Conservation (phyloP, 2,797 vertebrate genomes). For the Chiloscyllium punctatum region DNA sequence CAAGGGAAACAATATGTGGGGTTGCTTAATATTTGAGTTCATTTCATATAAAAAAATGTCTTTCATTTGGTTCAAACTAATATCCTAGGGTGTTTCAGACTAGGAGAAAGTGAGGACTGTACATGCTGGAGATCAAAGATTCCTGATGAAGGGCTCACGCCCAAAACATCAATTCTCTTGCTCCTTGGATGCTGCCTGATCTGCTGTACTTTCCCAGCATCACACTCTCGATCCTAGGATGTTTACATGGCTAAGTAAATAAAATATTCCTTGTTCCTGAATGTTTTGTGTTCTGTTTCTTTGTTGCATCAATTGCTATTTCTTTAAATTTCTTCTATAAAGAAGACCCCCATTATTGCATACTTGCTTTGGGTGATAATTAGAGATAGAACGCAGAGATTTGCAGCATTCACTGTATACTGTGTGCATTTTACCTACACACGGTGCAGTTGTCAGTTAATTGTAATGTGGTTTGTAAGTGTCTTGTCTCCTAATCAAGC, state of each 20-base stretch:
- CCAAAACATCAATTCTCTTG: too few species aligned
- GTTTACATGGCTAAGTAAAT: background rate
- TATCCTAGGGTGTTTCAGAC: background rate
- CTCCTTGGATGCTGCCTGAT: too few species aligned
- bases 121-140: too few species aligned
- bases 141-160: too few species aligned
- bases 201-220: too few species aligned
- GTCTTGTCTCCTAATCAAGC: background rate
- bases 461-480: background rate
- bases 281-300: background rate
- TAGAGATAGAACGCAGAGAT: background rate
- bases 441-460: background rate
- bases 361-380: background rate
- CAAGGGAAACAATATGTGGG: background rate
- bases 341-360: background rate
- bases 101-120: background rate
- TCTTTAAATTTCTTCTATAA: background rate
- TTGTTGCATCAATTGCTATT: background rate
- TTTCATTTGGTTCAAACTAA: background rate
- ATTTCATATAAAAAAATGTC: background rate
- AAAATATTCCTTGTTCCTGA: background rate
- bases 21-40: background rate
- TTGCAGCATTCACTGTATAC: background rate
- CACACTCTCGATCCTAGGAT: too few species aligned
- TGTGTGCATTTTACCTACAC: background rate